Conservation (phyloP, 2,113 vertebrate genomes). For the Passer domesticus region DNA sequence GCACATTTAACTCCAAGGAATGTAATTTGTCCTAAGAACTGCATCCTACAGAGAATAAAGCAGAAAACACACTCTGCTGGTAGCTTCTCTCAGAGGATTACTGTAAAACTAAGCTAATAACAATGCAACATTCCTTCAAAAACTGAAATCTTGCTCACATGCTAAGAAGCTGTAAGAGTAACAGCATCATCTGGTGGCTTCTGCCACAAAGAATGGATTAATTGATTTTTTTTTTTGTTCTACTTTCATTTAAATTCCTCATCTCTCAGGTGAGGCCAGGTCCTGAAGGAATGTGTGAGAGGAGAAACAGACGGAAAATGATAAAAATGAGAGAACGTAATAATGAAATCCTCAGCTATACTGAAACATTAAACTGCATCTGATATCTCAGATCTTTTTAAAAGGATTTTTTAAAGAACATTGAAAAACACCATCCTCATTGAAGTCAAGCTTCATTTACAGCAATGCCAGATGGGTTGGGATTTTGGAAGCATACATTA, state of each 20-base stretch:
- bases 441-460: conserved; percentile 43
- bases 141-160: conserved; percentile 58
- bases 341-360: conserved; percentile 17
- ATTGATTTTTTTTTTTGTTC: conserved; percentile 52
- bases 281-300: conserved; percentile 42
- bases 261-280: conserved; percentile 29
- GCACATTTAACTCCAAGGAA: not conserved
- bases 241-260: conserved; percentile 55
- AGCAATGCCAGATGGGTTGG: conserved; percentile 12
- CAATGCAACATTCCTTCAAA: conserved; percentile 56
- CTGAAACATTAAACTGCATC: conserved; percentile 23
- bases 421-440: not conserved
- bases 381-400: conserved; percentile 45
- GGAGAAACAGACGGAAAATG: conserved; percentile 28
- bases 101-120: conserved; percentile 62
- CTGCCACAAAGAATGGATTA: conserved; percentile 60
- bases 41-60: conserved; percentile 31
- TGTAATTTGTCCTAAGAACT: conserved; percentile 32
- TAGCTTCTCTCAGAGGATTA: conserved; percentile 48
- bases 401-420: conserved; percentile 36
- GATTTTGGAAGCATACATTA: not conserved
- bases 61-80: conserved; percentile 34
- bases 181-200: conserved; percentile 69
- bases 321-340: conserved; percentile 31
- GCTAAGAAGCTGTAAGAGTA: conserved; percentile 65